Evolutionary conservation across 37 sponge, comb jelly and placozoan genomes (phyloP).

Genomic region (Bolinopsis microptera): DNA sequence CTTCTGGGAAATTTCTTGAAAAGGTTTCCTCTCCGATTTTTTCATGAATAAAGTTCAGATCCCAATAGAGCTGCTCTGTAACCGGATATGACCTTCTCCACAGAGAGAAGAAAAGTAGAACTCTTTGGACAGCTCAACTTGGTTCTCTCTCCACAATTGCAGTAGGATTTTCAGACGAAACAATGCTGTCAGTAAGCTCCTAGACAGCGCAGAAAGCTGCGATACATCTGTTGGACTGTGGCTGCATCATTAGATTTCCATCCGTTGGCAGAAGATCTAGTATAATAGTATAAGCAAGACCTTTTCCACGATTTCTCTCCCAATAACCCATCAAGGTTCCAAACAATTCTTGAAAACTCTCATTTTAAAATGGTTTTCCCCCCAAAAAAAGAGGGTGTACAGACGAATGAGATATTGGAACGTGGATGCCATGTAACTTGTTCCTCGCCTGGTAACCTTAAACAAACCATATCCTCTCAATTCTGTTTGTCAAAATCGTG

Average conservation of each 20-base stretch:
- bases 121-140: neutral
- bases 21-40: too few species aligned
- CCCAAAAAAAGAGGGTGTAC: too few species aligned
- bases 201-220: neutral
- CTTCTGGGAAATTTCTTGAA: neutral
- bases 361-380: neutral
- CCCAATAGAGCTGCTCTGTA: neutral
- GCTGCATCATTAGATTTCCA: neutral
- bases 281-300: slow-evolving; percentile 95
- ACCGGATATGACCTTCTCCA: neutral
- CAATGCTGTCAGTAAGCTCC: neutral
- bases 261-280: too few species aligned
- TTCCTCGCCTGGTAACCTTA: slow-evolving; percentile 7
- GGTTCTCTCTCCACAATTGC: neutral
- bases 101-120: neutral
- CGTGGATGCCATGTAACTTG: neutral
- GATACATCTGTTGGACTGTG: neutral
- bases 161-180: neutral
- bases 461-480: too few species aligned
- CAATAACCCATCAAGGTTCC: slow-evolving; percentile 17
- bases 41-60: neutral
- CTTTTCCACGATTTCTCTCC: slow-evolving; percentile 67
- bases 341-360: neutral
- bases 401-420: neutral
- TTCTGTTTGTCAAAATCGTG: too few species aligned